These are phyloP conservation scores for Hemibagrus wyckioides DNA, from an alignment of 2,113 vertebrate species.

Conservation along the genomic window DNA sequence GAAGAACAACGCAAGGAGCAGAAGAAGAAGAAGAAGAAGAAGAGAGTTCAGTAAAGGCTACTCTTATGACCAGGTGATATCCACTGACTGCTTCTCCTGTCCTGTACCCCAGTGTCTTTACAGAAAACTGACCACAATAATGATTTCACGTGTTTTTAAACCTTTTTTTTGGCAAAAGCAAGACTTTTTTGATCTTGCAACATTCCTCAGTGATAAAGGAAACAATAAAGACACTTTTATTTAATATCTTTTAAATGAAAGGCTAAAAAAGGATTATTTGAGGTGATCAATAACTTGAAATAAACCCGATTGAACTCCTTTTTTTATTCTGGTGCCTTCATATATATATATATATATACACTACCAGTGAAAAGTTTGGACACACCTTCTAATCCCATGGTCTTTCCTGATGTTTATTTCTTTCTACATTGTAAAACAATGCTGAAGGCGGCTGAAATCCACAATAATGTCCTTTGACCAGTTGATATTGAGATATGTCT, in stretches of 20 bases:
- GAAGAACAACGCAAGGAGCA: not conserved
- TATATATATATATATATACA: no score
- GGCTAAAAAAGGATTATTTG: not conserved
- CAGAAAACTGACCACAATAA: not conserved
- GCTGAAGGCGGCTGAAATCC: no score
- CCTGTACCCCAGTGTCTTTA: not conserved
- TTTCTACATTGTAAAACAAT: no score
- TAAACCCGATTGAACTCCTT: not conserved
- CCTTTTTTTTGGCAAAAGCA: not conserved
- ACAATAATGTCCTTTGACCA: no score
- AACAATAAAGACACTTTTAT: not conserved
- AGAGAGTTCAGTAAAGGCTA: not conserved
- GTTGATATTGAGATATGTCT: no score
- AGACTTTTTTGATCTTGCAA: not conserved
- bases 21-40: not conserved
- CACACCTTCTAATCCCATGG: no score
- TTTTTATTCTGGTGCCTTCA: no score
- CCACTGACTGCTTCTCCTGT: not conserved
- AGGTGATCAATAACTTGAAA: not conserved
- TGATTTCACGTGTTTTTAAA: not conserved
- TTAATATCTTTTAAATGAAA: no score
- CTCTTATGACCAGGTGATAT: not conserved
- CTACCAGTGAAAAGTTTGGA: no score
- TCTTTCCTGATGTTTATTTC: no score
- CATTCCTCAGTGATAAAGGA: not conserved